Evolutionary conservation across 2,888 invertebrate genomes (phyloP).

Genomic region (Geotrupes spiniger): DNA sequence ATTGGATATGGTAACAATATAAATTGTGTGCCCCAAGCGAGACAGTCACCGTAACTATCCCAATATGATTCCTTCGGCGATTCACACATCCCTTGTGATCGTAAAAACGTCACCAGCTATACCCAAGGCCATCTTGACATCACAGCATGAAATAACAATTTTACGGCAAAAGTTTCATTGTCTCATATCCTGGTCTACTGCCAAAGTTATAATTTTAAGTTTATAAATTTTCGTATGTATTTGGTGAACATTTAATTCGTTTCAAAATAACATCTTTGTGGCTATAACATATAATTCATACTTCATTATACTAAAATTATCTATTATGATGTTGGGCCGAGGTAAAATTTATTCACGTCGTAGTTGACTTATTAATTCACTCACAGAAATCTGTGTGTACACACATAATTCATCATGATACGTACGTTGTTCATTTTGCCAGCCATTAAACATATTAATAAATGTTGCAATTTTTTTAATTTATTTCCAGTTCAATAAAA

Average conservation of each 20-base stretch:
- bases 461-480: too few relatives aligned
- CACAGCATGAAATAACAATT: constrained; percentile 29
- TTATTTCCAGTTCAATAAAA: too few relatives aligned
- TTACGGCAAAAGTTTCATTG: constrained; percentile 31
- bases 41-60: constrained; percentile 28
- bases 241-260: not conserved
- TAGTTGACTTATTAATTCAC: too few relatives aligned
- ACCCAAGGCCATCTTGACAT: constrained; percentile 16
- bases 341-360: too few relatives aligned
- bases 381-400: too few relatives aligned
- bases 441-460: too few relatives aligned
- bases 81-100: constrained; percentile 31
- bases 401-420: too few relatives aligned
- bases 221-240: not conserved
- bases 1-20: constrained; percentile 45
- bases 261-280: too few relatives aligned
- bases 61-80: constrained; percentile 28
- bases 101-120: constrained; percentile 29
- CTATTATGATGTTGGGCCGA: too few relatives aligned
- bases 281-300: too few relatives aligned
- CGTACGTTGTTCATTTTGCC: too few relatives aligned
- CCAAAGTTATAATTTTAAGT: constrained; percentile 11
- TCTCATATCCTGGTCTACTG: constrained; percentile 25
- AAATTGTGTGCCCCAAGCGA: constrained; percentile 34
- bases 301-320: too few relatives aligned